A percentile compares a stretch with the other conserved stretches of the same genome.
These are phyloP conservation scores for Rhabdophis nuchalis DNA, from an alignment of 2,797 vertebrate genomes.

Conservation along the genomic window DNA sequence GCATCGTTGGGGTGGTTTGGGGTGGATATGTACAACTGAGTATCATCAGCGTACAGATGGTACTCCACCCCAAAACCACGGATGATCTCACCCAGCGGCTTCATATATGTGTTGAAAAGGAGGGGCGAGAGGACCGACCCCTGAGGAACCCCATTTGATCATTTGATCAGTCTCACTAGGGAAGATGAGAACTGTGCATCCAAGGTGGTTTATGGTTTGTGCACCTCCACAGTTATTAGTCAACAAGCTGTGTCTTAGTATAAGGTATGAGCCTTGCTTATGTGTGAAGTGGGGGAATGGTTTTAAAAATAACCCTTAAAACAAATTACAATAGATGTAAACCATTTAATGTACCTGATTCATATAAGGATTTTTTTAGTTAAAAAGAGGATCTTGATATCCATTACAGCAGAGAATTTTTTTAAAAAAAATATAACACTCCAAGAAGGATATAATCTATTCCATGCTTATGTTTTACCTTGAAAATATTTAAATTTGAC, in stretches of 20 bases:
- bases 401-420: neutral
- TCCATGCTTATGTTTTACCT: neutral
- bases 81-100: too few relatives aligned
- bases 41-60: too few relatives aligned
- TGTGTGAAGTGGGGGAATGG: neutral
- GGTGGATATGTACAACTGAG: too few relatives aligned
- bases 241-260: neutral
- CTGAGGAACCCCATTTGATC: too few relatives aligned
- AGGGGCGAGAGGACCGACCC: too few relatives aligned
- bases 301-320: neutral
- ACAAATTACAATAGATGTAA: neutral
- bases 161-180: neutral
- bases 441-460: neutral
- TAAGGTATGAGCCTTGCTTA: neutral
- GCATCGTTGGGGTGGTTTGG: too few relatives aligned
- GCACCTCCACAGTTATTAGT: neutral
- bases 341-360: neutral
- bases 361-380: neutral
- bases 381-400: neutral
- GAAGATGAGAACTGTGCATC: neutral
- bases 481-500: neutral
- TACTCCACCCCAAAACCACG: too few relatives aligned
- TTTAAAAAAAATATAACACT: neutral
- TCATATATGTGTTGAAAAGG: too few relatives aligned
- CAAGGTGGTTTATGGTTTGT: neutral